A percentile compares a stretch with the other conserved stretches of the same genome.
Evolutionary conservation across 1,140 invertebrate genomes (phyloP).

Genomic region (Steinernema feltiae): DNA sequence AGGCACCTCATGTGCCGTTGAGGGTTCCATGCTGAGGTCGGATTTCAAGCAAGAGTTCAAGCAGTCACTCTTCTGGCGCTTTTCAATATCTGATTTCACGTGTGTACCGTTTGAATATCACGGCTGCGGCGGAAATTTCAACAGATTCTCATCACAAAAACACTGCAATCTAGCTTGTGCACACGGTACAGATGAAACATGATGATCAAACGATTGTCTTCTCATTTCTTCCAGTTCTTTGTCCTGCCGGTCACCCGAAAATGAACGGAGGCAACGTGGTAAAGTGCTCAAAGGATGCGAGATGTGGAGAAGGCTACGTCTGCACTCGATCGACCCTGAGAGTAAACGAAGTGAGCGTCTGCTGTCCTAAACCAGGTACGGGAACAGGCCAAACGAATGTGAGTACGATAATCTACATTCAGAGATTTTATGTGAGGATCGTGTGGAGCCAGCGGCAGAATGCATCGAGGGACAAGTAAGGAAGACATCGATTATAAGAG

Average conservation of each 20-base stretch:
- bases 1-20: background rate
- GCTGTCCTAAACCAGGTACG: conserved; percentile 22
- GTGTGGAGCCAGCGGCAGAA: background rate
- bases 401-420: background rate
- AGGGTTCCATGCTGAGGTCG: background rate
- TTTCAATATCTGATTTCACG: background rate
- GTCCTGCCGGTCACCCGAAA: conserved; percentile 23
- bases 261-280: conserved; percentile 23
- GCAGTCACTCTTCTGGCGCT: conserved; percentile 21
- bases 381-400: background rate
- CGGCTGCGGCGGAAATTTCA: conserved; percentile 28
- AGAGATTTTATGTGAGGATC: background rate
- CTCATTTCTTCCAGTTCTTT: background rate
- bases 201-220: background rate
- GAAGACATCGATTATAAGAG: background rate
- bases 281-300: background rate
- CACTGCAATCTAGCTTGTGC: conserved; percentile 19
- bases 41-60: background rate
- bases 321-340: conserved; percentile 12
- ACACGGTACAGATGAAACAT: background rate
- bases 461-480: background rate
- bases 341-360: conserved; percentile 16
- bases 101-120: conserved; percentile 26
- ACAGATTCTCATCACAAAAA: conserved; percentile 22
- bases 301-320: conserved; percentile 19